A percentile compares a stretch with the other conserved stretches of the same genome.
Evolutionary conservation across 2,113 vertebrate species (phyloP).

Genomic region (Chaenogobius annularis): DNA sequence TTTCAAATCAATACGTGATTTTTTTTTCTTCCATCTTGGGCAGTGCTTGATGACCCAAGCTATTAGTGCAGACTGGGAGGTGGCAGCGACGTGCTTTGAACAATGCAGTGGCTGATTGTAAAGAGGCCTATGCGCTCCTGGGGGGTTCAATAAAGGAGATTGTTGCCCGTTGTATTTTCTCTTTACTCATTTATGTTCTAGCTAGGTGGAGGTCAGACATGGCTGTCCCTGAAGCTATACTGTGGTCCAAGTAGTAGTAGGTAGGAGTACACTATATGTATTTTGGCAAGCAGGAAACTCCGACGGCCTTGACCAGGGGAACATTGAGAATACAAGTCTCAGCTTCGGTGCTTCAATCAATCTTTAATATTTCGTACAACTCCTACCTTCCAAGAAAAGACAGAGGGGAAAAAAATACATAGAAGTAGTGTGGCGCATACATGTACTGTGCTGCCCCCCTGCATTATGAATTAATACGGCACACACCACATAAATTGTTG

Average conservation of each 20-base stretch:
- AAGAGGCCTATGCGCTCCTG: slow-evolving; percentile 47
- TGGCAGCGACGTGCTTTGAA: slow-evolving; percentile 28
- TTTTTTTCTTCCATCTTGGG: slow-evolving; percentile 46
- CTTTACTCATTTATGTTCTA: slow-evolving; percentile 64
- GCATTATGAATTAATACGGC: slow-evolving; percentile 27
- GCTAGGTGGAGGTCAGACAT: slow-evolving; percentile 54
- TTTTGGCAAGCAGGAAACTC: slow-evolving; percentile 44
- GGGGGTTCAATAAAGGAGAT: slow-evolving; percentile 67
- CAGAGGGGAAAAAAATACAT: slow-evolving; percentile 32
- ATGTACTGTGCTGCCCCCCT: neutral
- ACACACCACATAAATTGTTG: slow-evolving; percentile 30
- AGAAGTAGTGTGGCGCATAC: slow-evolving; percentile 15
- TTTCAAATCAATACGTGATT: slow-evolving; percentile 72
- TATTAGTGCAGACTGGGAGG: slow-evolving; percentile 54
- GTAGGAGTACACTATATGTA: slow-evolving; percentile 12
- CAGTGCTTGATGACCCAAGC: slow-evolving; percentile 66
- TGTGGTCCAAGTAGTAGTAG: slow-evolving; percentile 1
- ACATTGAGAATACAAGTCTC: slow-evolving; percentile 44
- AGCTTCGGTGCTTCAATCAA: slow-evolving; percentile 64
- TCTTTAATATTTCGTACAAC: slow-evolving; percentile 50
- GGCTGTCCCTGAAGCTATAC: slow-evolving; percentile 56
- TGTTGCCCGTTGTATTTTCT: slow-evolving; percentile 63
- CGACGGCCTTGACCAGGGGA: slow-evolving; percentile 47
- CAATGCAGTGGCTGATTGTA: slow-evolving; percentile 62
- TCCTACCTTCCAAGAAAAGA: slow-evolving; percentile 30